phyloP scores from a whole-genome alignment of 64 coral and sea anemone species.

The Pocillopora verrucosa region DNA sequence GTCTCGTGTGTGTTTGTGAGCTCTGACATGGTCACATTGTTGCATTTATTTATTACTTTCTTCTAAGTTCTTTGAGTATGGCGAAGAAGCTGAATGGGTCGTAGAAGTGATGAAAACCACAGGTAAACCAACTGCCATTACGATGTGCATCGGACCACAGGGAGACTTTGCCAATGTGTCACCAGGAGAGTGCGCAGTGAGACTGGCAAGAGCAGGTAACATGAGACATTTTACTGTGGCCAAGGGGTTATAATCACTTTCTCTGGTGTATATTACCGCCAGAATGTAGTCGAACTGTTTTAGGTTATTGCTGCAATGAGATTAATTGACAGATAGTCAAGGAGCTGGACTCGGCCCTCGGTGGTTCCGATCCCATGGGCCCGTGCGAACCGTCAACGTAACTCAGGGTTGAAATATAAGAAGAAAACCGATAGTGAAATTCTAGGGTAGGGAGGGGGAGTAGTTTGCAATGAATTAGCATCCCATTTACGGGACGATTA shows the following conservation, averaged over 20 bases:
- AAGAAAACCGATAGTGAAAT: too few relatives aligned
- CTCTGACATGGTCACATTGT: not conserved
- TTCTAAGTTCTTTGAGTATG: constrained; percentile 41
- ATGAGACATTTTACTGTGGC: not conserved
- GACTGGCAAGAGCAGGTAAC: constrained; percentile 36
- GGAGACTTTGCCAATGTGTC: constrained; percentile 40
- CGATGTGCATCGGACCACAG: constrained; percentile 20
- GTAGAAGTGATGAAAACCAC: constrained; percentile 60
- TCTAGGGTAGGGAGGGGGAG: too few relatives aligned
- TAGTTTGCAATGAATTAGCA: too few relatives aligned
- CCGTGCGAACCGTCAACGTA: not conserved
- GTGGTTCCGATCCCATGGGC: not conserved
- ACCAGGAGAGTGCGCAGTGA: constrained; percentile 42
- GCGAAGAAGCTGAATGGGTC: constrained; percentile 69
- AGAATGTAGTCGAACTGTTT: too few relatives aligned
- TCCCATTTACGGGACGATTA: too few relatives aligned
- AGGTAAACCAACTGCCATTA: constrained; percentile 60
- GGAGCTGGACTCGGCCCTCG: not conserved
- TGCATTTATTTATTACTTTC: not conserved
- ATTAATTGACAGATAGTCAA: not conserved
- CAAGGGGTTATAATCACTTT: too few relatives aligned
- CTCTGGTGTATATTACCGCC: too few relatives aligned
- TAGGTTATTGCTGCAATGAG: not conserved
- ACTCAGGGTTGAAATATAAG: too few relatives aligned
- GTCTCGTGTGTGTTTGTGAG: not conserved